Percentiles rank a stretch among this genome's conserved stretches.
Conservation (phyloP, 2,113 vertebrate species). For the Varanus komodoensis region DNA sequence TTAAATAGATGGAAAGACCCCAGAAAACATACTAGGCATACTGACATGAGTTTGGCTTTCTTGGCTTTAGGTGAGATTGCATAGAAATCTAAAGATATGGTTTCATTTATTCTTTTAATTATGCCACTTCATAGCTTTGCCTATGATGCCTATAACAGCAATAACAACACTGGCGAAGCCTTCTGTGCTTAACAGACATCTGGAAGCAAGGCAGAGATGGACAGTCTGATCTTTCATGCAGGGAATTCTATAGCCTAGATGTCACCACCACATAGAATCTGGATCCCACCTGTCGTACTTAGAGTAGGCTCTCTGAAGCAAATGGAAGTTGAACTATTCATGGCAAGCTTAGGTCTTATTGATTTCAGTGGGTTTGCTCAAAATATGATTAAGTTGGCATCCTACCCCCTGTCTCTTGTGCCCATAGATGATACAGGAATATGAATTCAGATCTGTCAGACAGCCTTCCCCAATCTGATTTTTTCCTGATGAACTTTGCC, state of each 20-base stretch:
- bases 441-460: background rate
- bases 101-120: background rate
- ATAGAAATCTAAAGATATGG: background rate
- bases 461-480: too few species aligned
- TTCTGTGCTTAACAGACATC: background rate
- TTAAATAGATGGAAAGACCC: background rate
- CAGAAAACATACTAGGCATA: background rate
- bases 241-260: background rate
- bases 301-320: background rate
- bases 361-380: too few species aligned
- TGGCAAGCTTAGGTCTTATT: background rate
- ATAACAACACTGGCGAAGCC: too few species aligned
- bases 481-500: too few species aligned
- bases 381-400: too few species aligned
- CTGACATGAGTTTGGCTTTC: background rate
- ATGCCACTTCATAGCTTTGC: background rate
- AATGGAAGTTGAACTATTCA: background rate
- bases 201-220: background rate
- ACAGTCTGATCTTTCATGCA: background rate
- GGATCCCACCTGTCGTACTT: background rate
- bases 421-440: background rate
- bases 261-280: background rate
- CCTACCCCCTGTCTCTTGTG: background rate
- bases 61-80: background rate
- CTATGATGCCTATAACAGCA: background rate